Evolutionary conservation across 2,888 invertebrate genomes (phyloP).

Genomic region (Synanthedon andrenaeformis): DNA sequence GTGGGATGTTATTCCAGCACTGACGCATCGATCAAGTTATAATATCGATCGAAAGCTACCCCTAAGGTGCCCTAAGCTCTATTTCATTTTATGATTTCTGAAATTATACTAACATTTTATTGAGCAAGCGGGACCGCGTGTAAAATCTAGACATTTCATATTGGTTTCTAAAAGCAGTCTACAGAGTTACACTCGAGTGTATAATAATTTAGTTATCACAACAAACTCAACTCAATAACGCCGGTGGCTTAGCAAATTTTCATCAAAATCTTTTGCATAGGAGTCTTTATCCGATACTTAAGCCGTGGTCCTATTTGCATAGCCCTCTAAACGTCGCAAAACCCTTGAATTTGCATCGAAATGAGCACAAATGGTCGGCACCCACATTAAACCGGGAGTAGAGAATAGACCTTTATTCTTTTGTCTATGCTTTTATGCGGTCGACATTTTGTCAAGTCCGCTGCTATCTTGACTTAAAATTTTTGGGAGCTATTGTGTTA

Average conservation of each 20-base stretch:
- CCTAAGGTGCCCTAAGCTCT: too few species aligned
- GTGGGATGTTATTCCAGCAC: too few species aligned
- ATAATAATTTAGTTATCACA: neutral
- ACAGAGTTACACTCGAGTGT: too few species aligned
- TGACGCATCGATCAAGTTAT: too few species aligned
- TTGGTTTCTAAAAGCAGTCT: too few species aligned
- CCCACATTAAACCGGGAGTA: constrained; percentile 49
- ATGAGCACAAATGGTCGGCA: constrained; percentile 58
- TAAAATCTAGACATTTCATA: too few species aligned
- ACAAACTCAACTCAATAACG: neutral
- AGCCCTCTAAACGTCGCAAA: constrained; percentile 50
- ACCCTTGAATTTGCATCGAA: constrained; percentile 64
- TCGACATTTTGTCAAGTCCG: constrained; percentile 30
- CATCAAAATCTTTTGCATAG: constrained; percentile 42
- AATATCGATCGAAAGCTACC: too few species aligned
- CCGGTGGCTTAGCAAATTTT: neutral
- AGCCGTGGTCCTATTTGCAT: constrained; percentile 42
- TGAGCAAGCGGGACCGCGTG: too few species aligned
- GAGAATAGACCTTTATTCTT: constrained; percentile 49
- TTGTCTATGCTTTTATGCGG: constrained; percentile 44
- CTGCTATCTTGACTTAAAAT: constrained; percentile 37
- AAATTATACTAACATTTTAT: too few species aligned
- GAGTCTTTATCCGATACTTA: constrained; percentile 14
- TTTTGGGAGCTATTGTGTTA: constrained; percentile 12
- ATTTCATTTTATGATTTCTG: too few species aligned